Conservation (phyloP, 2,888 invertebrate species). For the Ornithoptera alexandrae region DNA sequence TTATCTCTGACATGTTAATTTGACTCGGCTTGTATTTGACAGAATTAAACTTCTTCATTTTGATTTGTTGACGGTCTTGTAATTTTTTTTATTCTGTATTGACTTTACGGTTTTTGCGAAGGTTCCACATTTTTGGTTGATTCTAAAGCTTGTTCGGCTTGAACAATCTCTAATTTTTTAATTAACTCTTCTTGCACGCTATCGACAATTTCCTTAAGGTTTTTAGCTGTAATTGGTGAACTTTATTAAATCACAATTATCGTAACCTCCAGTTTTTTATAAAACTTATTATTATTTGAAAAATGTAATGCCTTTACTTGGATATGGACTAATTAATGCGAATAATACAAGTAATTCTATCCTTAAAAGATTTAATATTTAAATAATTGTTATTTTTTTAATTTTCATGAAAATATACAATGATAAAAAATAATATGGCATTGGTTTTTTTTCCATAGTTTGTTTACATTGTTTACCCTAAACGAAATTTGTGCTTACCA, state of each 20-base stretch:
- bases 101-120: constrained; percentile 27
- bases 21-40: constrained; percentile 15
- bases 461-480: no score
- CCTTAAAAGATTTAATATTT: background rate
- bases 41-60: constrained; percentile 20
- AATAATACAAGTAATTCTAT: no score
- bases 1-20: constrained; percentile 25
- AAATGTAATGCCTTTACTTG: background rate
- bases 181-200: constrained; percentile 71
- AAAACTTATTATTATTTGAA: background rate
- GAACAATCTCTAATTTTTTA: constrained; percentile 64
- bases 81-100: constrained; percentile 26
- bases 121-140: constrained; percentile 33
- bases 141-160: constrained; percentile 48
- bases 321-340: no score
- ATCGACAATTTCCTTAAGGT: constrained; percentile 70
- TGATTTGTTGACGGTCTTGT: constrained; percentile 3
- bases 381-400: background rate
- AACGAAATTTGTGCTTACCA: constrained; percentile 44
- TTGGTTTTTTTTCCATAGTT: no score
- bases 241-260: background rate
- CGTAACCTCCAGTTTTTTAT: background rate
- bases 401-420: background rate
- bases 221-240: constrained; percentile 58
- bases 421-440: no score